phyloP scores from a whole-genome alignment of 2,888 invertebrate species.

The Hydroisotoma schaefferi region DNA sequence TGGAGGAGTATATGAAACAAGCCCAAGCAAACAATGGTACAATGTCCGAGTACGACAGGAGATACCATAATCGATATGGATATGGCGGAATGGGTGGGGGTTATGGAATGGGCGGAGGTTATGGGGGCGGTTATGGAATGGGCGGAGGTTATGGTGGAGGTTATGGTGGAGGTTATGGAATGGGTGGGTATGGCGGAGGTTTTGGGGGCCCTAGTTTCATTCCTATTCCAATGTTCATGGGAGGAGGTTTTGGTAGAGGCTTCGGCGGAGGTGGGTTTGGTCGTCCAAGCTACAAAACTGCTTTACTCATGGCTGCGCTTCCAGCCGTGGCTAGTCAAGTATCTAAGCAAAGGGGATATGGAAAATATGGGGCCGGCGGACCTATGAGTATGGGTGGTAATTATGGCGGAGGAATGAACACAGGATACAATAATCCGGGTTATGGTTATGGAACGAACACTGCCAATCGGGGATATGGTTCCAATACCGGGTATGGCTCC shows the following conservation, averaged over 20 bases:
- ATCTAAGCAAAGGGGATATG: slow-evolving; percentile 23
- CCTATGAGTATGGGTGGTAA: slow-evolving; percentile 17
- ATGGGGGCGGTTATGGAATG: slow-evolving; percentile 21
- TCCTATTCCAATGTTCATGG: slow-evolving; percentile 16
- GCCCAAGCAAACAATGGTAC: slow-evolving; percentile 29
- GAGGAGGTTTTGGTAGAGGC: slow-evolving; percentile 14
- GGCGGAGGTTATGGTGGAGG: slow-evolving; percentile 18
- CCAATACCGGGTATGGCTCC: slow-evolving; percentile 12
- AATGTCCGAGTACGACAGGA: slow-evolving; percentile 21
- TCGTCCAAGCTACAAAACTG: slow-evolving; percentile 41
- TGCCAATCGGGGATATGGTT: slow-evolving; percentile 11
- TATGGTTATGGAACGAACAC: slow-evolving; percentile 16
- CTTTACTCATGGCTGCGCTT: slow-evolving; percentile 44
- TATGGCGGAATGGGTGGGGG: slow-evolving; percentile 6
- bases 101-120: slow-evolving; percentile 12
- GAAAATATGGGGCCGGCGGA: slow-evolving; percentile 14
- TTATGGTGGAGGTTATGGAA: slow-evolving; percentile 10
- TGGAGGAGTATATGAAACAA: slow-evolving; percentile 35
- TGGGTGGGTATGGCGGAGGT: slow-evolving; percentile 19
- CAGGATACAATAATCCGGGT: slow-evolving; percentile 10
- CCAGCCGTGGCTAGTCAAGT: slow-evolving; percentile 37
- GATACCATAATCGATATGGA: slow-evolving; percentile 32
- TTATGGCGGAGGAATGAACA: slow-evolving; percentile 18
- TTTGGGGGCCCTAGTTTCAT: slow-evolving; percentile 16
- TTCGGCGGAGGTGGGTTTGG: slow-evolving; percentile 20